Evolutionary conservation across 2,113 vertebrate genomes (phyloP).

Genomic region (Pollachius pollachius): DNA sequence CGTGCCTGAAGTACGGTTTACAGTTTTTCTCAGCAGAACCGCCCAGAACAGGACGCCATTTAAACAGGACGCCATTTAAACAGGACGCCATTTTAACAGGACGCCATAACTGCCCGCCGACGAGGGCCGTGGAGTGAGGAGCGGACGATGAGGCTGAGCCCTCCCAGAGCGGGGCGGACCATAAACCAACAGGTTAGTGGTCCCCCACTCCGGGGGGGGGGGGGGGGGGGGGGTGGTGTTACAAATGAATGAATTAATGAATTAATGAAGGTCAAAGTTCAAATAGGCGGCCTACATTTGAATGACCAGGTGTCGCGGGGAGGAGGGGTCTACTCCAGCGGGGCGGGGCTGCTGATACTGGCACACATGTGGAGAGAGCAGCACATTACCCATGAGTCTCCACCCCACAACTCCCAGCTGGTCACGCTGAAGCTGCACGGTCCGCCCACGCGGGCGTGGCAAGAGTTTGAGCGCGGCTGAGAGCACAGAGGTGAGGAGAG

Average conservation of each 20-base stretch:
- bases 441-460: slow-evolving; percentile 66
- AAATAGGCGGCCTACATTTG: slow-evolving; percentile 60
- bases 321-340: slow-evolving; percentile 43
- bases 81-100: no score
- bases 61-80: no score
- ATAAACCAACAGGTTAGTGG: slow-evolving; percentile 52
- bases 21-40: no score
- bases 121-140: no score
- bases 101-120: no score
- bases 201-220: slow-evolving; percentile 40
- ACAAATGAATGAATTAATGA: slow-evolving; percentile 11
- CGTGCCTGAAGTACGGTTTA: no score
- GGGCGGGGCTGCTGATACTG: slow-evolving; percentile 63
- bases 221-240: slow-evolving; percentile 40
- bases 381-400: slow-evolving; percentile 75
- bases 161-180: no score
- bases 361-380: slow-evolving; percentile 61
- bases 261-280: slow-evolving; percentile 28
- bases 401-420: slow-evolving; percentile 78
- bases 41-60: no score
- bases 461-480: slow-evolving; percentile 70
- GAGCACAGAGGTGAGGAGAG: slow-evolving; percentile 35
- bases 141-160: no score
- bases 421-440: slow-evolving; percentile 73
- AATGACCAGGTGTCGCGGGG: slow-evolving; percentile 66